Percentiles rank a stretch among this genome's conserved stretches.
Evolutionary conservation across 2,797 vertebrate species (phyloP).

Genomic region (Gadopsis marmoratus): DNA sequence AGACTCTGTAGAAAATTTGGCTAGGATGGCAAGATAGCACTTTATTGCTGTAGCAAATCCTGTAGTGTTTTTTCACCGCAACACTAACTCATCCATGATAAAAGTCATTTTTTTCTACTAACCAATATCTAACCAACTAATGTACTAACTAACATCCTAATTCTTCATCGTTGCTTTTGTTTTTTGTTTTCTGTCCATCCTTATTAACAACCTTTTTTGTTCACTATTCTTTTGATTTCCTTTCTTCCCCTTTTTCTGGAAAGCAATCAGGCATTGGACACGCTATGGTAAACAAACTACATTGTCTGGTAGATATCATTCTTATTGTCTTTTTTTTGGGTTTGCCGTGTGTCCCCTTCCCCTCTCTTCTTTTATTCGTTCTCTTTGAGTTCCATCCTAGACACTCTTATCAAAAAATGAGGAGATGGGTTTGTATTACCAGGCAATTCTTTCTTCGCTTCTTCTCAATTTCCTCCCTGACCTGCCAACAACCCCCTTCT

Average conservation of each 20-base stretch:
- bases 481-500: constrained; percentile 81
- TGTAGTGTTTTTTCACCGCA: constrained; percentile 76
- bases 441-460: constrained; percentile 86
- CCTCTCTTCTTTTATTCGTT: constrained; percentile 85
- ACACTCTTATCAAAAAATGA: constrained; percentile 88
- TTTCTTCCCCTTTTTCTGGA: constrained; percentile 93
- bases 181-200: constrained; percentile 95
- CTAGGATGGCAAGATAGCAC: constrained; percentile 54
- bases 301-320: constrained; percentile 99
- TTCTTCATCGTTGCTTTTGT: constrained; percentile 95
- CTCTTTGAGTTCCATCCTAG: constrained; percentile 90
- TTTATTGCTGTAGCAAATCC: constrained; percentile 33
- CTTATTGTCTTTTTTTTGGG: constrained; percentile 93
- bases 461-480: constrained; percentile 83
- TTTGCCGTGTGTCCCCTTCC: constrained; percentile 98
- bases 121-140: constrained; percentile 95
- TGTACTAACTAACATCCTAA: constrained; percentile 99
- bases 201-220: constrained; percentile 93
- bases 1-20: constrained; percentile 60
- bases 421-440: constrained; percentile 91
- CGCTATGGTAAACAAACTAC: constrained; percentile 99
- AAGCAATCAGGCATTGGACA: constrained; percentile 99
- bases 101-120: constrained; percentile 92
- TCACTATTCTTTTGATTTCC: constrained; percentile 99
- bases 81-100: constrained; percentile 96